Evolutionary conservation across 2,888 invertebrate species (phyloP).

Genomic region (Hypena proboscidalis): DNA sequence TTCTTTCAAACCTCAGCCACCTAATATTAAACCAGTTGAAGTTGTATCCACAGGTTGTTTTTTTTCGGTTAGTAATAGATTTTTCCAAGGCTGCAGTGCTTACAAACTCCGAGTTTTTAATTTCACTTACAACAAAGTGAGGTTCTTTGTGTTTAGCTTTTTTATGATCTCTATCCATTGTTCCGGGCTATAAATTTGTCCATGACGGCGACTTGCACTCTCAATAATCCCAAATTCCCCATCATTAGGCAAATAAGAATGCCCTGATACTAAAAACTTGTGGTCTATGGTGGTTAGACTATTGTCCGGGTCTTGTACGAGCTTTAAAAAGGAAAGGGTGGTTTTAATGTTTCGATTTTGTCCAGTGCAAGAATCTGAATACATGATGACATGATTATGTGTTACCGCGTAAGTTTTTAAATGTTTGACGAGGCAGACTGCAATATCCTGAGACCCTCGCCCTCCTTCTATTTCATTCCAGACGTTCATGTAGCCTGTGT

Average conservation of each 20-base stretch:
- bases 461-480: no score
- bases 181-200: constrained; percentile 14
- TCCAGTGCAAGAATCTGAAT: no score
- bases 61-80: constrained; percentile 27
- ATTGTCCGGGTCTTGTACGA: no score
- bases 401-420: no score
- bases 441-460: no score
- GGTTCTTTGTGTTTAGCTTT: constrained; percentile 21
- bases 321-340: no score
- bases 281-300: no score
- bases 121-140: constrained; percentile 20
- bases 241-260: constrained; percentile 31
- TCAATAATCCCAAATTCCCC: constrained; percentile 12
- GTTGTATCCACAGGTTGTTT: constrained; percentile 9
- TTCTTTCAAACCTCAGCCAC: no score
- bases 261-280: constrained; percentile 17
- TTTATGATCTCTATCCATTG: constrained; percentile 19
- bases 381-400: no score
- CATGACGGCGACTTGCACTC: constrained; percentile 10
- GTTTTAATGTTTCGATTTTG: no score
- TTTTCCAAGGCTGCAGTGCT: constrained; percentile 16
- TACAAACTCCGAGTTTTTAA: constrained; percentile 21
- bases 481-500: no score
- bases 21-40: constrained; percentile 33
- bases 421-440: no score